Conservation (phyloP, 2,113 vertebrate genomes). For the Corydoras sp. region DNA sequence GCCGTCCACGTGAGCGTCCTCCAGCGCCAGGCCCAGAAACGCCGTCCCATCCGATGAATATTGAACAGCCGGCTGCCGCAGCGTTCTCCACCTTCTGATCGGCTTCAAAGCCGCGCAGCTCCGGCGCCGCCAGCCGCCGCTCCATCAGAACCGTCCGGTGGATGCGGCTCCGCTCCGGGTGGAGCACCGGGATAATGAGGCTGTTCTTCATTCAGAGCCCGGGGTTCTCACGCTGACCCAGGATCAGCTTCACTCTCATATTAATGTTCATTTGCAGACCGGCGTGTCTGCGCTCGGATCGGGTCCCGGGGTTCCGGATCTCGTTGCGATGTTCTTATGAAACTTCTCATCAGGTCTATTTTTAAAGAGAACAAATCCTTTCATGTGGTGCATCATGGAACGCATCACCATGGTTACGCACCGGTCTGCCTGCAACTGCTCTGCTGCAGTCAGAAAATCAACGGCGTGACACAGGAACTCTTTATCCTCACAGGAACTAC, state of each 20-base stretch:
- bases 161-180: too few species aligned
- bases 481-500: too few species aligned
- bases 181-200: too few species aligned
- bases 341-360: slow-evolving; percentile 24
- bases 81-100: not conserved
- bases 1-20: not conserved
- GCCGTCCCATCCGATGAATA: slow-evolving; percentile 20
- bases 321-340: not conserved
- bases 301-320: not conserved
- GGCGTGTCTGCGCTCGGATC: too few species aligned
- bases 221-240: too few species aligned
- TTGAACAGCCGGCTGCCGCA: slow-evolving; percentile 13
- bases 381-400: slow-evolving; percentile 23
- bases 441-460: not conserved
- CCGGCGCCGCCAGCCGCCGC: not conserved
- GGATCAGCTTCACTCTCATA: too few species aligned
- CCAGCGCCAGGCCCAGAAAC: not conserved
- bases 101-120: slow-evolving; percentile 14
- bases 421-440: slow-evolving; percentile 3
- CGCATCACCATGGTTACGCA: slow-evolving; percentile 23
- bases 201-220: too few species aligned
- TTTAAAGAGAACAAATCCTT: slow-evolving; percentile 16
- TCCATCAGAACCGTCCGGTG: too few species aligned
- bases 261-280: too few species aligned
- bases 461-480: too few species aligned